Evolutionary conservation across 2,888 invertebrate species (phyloP).

Genomic region (Gerris lacustris): DNA sequence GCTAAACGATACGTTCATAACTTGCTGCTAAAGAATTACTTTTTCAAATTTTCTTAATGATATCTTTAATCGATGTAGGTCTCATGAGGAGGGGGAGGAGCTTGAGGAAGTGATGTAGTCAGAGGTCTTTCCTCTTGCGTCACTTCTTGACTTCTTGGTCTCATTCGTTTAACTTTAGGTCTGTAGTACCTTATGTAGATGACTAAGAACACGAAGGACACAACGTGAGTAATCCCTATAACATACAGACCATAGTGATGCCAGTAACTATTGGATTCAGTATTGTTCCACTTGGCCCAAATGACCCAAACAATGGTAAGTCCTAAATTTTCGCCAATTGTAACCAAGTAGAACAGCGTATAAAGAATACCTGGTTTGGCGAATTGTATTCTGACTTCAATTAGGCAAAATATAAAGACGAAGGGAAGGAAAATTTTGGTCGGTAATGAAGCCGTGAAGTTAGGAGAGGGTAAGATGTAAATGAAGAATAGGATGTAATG

Average conservation of each 20-base stretch:
- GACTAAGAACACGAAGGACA: slow-evolving; percentile 49
- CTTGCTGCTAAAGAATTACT: too few relatives aligned
- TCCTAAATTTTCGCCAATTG: slow-evolving; percentile 51
- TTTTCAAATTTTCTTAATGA: too few relatives aligned
- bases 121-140: slow-evolving; percentile 2
- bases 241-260: slow-evolving; percentile 50
- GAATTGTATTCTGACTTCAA: slow-evolving; percentile 68
- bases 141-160: slow-evolving; percentile 16
- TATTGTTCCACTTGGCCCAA: slow-evolving; percentile 38
- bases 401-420: slow-evolving; percentile 59
- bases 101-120: background rate
- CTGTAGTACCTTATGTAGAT: slow-evolving; percentile 52
- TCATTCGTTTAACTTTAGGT: slow-evolving; percentile 37
- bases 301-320: slow-evolving; percentile 60
- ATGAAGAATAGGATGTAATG: slow-evolving; percentile 56
- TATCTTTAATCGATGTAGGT: background rate
- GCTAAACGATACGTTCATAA: too few relatives aligned
- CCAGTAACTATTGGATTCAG: slow-evolving; percentile 50
- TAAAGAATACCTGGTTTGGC: slow-evolving; percentile 59
- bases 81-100: background rate
- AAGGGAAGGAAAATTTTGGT: slow-evolving; percentile 50
- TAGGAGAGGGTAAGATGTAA: slow-evolving; percentile 52
- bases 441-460: slow-evolving; percentile 33
- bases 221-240: slow-evolving; percentile 46
- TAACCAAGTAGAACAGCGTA: slow-evolving; percentile 51